Evolutionary conservation across 2,113 vertebrate genomes (phyloP).

Genomic region (Octodon degus): DNA sequence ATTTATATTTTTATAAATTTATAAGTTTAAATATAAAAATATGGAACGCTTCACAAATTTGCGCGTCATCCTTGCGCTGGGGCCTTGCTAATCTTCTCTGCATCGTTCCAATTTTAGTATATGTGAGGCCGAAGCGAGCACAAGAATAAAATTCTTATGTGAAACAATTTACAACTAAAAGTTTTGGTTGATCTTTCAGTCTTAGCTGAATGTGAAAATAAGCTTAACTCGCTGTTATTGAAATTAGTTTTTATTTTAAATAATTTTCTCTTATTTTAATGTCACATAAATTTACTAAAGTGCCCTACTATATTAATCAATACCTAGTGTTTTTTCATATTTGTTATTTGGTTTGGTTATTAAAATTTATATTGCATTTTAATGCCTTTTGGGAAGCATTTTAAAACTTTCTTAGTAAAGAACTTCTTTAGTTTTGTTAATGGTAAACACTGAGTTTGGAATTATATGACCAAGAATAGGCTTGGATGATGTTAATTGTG

Average conservation of each 20-base stretch:
- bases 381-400: background rate
- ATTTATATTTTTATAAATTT: no score
- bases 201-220: background rate
- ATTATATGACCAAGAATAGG: slow-evolving; percentile 47
- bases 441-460: slow-evolving; percentile 52
- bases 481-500: background rate
- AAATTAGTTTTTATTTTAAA: background rate
- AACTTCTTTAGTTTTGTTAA: slow-evolving; percentile 2
- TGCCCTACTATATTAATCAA: background rate
- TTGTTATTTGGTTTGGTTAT: slow-evolving; percentile 5
- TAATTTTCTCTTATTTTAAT: background rate
- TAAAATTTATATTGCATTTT: slow-evolving; percentile 38
- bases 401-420: slow-evolving; percentile 31
- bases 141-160: background rate
- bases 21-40: no score
- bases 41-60: no score
- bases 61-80: no score
- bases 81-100: no score
- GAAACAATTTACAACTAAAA: background rate
- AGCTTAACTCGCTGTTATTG: slow-evolving; percentile 32
- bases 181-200: background rate
- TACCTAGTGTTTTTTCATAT: background rate
- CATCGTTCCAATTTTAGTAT: no score
- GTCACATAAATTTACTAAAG: slow-evolving; percentile 25
- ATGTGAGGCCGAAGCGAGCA: no score